These are phyloP conservation scores for Oncorhynchus clarkii DNA, from an alignment of 2,113 vertebrate species.

Conservation along the genomic window DNA sequence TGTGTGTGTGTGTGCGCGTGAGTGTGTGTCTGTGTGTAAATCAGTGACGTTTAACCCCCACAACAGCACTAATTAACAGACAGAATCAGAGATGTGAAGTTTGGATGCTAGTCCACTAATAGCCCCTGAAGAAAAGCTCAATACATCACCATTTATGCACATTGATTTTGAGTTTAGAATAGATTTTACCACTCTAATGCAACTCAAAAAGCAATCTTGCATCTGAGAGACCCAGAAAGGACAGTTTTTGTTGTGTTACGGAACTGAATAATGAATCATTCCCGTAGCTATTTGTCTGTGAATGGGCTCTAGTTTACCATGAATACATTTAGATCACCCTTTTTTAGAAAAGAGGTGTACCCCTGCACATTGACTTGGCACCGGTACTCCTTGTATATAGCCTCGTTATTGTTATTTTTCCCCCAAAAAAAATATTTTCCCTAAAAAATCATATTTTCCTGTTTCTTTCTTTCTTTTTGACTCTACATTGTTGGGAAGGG, in stretches of 20 bases:
- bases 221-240: neutral
- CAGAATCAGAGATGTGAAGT: conserved; percentile 24
- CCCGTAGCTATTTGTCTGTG: neutral
- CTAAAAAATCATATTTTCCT: too few species aligned
- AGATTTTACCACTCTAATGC: conserved; percentile 12
- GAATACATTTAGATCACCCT: too few species aligned
- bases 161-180: conserved; percentile 24
- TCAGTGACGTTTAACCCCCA: neutral
- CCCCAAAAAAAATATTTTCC: too few species aligned
- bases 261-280: neutral
- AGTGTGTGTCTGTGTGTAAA: neutral
- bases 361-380: too few species aligned
- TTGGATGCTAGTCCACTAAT: conserved; percentile 11
- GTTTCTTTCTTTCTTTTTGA: too few species aligned
- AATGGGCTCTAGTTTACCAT: too few species aligned
- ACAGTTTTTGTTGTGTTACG: neutral
- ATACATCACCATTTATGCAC: conserved; percentile 15
- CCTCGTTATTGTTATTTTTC: too few species aligned
- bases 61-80: conserved; percentile 44
- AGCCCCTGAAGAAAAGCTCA: conserved; percentile 32
- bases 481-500: too few species aligned
- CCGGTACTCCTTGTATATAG: too few species aligned
- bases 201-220: neutral
- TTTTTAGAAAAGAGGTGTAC: too few species aligned
- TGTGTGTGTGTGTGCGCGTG: neutral